phyloP scores from a whole-genome alignment of 1,140 invertebrate species.

The Andricus grossulariae region DNA sequence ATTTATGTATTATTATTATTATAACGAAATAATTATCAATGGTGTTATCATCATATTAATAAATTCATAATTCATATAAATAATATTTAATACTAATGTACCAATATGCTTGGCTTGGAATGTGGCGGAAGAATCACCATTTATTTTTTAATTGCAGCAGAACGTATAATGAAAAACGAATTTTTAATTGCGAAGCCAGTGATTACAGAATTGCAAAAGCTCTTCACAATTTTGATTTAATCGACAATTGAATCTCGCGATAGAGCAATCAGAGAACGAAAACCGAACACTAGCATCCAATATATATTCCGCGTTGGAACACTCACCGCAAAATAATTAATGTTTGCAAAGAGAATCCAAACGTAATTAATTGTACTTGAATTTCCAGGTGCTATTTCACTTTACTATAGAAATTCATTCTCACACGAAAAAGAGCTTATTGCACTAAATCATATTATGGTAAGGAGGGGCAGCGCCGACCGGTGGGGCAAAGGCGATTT shows the following conservation, averaged over 20 bases:
- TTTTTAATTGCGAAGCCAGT: background rate
- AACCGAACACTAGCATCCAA: conserved; percentile 3
- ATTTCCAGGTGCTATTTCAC: background rate
- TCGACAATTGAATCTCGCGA: conserved; percentile 7
- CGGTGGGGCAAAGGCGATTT: too few relatives aligned
- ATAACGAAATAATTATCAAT: too few relatives aligned
- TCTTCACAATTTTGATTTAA: conserved; percentile 7
- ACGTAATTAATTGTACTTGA: conserved; percentile 25
- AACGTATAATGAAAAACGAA: background rate
- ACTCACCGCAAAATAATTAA: conserved; percentile 24
- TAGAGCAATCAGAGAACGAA: conserved; percentile 3
- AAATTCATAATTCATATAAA: too few relatives aligned
- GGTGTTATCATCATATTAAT: too few relatives aligned
- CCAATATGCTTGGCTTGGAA: too few relatives aligned
- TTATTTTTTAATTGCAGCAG: background rate
- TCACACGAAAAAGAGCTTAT: background rate
- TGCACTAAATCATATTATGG: background rate
- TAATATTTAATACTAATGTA: too few relatives aligned
- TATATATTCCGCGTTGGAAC: conserved; percentile 19
- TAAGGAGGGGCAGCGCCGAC: too few relatives aligned
- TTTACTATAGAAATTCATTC: conserved; percentile 1
- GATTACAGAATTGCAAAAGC: conserved; percentile 8
- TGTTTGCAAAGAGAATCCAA: conserved; percentile 1
- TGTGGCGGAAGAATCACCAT: background rate
- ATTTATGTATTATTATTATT: too few relatives aligned